These are phyloP conservation scores for Dascyllus trimaculatus DNA, from an alignment of 2,113 vertebrate genomes.

Conservation along the genomic window DNA sequence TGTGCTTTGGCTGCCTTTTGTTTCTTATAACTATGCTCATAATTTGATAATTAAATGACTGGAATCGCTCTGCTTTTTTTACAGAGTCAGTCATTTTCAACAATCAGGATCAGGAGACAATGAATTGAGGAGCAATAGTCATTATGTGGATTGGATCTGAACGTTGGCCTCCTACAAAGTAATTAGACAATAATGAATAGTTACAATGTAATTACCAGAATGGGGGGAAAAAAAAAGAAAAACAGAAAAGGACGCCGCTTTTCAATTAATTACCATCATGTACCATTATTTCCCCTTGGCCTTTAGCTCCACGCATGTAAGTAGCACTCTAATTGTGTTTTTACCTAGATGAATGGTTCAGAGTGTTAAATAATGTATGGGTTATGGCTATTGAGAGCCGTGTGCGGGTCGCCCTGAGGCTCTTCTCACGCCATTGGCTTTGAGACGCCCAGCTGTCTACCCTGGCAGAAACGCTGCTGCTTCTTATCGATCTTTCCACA, in stretches of 20 bases:
- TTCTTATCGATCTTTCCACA: constrained; percentile 38
- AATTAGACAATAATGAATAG: constrained; percentile 79
- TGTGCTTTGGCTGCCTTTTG: constrained; percentile 46
- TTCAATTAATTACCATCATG: constrained; percentile 74
- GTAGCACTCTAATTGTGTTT: constrained; percentile 75
- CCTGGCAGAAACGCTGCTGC: constrained; percentile 13
- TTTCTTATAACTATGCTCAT: constrained; percentile 51
- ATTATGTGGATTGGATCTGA: constrained; percentile 67
- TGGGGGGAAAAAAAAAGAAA: constrained; percentile 43
- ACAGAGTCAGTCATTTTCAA: constrained; percentile 60
- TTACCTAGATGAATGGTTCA: constrained; percentile 73
- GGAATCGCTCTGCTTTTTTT: constrained; percentile 20
- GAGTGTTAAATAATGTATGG: constrained; percentile 80
- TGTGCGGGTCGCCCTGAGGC: constrained; percentile 51
- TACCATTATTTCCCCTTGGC: constrained; percentile 59
- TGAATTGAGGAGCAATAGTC: constrained; percentile 48
- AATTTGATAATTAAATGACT: constrained; percentile 70
- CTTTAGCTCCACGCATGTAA: constrained; percentile 59
- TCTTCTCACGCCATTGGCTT: constrained; percentile 66
- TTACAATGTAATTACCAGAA: constrained; percentile 75
- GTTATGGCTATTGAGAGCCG: constrained; percentile 60
- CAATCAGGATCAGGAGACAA: constrained; percentile 64
- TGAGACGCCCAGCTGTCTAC: constrained; percentile 38
- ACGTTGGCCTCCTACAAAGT: constrained; percentile 57
- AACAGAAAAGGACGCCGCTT: constrained; percentile 54